These are phyloP conservation scores for Chirona hameri DNA, from an alignment of 2,888 invertebrate species.

Conservation along the genomic window DNA sequence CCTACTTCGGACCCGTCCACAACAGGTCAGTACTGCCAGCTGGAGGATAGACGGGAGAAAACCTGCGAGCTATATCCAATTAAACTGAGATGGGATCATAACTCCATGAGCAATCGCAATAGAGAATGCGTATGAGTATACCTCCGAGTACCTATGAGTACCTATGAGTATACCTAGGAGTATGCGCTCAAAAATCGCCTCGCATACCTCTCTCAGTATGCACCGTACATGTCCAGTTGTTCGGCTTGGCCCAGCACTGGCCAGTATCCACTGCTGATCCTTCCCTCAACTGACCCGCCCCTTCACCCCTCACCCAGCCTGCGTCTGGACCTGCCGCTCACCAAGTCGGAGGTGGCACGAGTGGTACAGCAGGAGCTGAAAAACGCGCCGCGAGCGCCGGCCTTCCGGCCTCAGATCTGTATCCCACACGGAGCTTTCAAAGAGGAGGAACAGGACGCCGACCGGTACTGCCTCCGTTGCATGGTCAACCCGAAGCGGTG, in stretches of 20 bases:
- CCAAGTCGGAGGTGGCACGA: neutral
- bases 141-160: too few relatives aligned
- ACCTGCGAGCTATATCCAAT: too few relatives aligned
- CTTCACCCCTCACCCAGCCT: neutral
- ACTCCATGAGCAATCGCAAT: too few relatives aligned
- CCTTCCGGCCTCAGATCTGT: slow-evolving; percentile 35
- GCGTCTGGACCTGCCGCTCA: neutral
- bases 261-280: too few relatives aligned
- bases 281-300: neutral
- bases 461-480: slow-evolving; percentile 80
- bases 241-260: too few relatives aligned
- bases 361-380: neutral
- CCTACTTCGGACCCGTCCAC: slow-evolving; percentile 49
- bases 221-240: too few relatives aligned
- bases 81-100: too few relatives aligned
- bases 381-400: neutral
- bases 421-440: slow-evolving; percentile 31
- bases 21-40: slow-evolving; percentile 32
- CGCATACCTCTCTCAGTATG: too few relatives aligned
- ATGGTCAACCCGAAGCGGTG: slow-evolving; percentile 72
- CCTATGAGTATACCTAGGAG: too few relatives aligned
- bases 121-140: too few relatives aligned
- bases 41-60: too few relatives aligned
- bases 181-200: too few relatives aligned
- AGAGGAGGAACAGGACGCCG: slow-evolving; percentile 43